These are phyloP conservation scores for Cerastoderma edule DNA, from an alignment of 2,888 invertebrate species.

Conservation along the genomic window DNA sequence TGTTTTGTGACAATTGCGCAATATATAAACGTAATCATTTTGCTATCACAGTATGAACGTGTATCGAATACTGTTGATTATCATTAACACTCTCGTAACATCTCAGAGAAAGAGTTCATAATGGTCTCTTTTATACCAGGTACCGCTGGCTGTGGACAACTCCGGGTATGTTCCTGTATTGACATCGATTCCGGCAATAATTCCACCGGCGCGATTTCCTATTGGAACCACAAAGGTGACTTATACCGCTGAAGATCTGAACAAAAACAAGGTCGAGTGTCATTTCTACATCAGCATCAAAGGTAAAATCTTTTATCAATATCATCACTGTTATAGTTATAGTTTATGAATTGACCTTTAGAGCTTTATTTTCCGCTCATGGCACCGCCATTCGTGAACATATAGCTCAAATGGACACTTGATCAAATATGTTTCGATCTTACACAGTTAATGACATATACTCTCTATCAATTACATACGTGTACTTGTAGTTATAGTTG, in stretches of 20 bases:
- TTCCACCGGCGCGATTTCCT: conserved; percentile 86
- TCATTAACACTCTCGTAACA: too few relatives aligned
- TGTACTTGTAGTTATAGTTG: too few relatives aligned
- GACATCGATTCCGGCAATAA: conserved; percentile 87
- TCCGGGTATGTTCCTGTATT: conserved; percentile 86
- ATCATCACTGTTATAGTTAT: neutral
- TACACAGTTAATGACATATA: too few relatives aligned
- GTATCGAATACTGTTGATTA: too few relatives aligned
- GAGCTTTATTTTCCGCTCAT: neutral
- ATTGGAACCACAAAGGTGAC: conserved; percentile 87
- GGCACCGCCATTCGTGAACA: neutral
- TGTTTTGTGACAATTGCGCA: too few relatives aligned
- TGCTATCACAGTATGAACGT: too few relatives aligned
- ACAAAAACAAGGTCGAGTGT: conserved; percentile 87
- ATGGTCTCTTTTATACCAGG: conserved; percentile 21
- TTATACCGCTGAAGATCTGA: conserved; percentile 87
- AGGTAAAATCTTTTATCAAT: too few relatives aligned
- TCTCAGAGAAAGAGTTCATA: too few relatives aligned
- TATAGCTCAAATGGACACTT: too few relatives aligned
- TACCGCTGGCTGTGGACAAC: conserved; percentile 86
- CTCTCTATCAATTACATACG: too few relatives aligned
- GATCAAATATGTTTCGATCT: too few relatives aligned
- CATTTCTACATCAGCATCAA: conserved; percentile 86
- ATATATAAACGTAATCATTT: too few relatives aligned
- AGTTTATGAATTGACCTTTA: neutral